These are phyloP conservation scores for Agrilus mali DNA, from an alignment of 2,888 invertebrate species.

Conservation along the genomic window DNA sequence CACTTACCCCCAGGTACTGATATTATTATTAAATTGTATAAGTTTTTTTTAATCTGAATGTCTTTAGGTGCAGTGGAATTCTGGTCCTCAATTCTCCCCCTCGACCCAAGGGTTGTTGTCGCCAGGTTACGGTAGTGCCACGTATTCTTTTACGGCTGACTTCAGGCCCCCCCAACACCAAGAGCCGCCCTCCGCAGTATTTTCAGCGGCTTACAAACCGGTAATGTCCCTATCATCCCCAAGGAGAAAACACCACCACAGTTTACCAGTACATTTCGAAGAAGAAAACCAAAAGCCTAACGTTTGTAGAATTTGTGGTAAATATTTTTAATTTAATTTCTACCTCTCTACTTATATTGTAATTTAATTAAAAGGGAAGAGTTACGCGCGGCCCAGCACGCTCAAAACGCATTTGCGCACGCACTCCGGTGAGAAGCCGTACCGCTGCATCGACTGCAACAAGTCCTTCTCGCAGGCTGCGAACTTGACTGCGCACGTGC, in stretches of 20 bases:
- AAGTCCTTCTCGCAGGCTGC: slow-evolving; percentile 98
- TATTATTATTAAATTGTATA: background rate
- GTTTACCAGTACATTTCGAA: slow-evolving; percentile 31
- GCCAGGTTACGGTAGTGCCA: slow-evolving; percentile 56
- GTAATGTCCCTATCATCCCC: slow-evolving; percentile 33
- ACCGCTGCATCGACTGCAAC: slow-evolving; percentile 84
- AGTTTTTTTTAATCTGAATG: background rate
- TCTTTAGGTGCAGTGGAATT: slow-evolving; percentile 59
- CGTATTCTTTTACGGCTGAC: slow-evolving; percentile 75
- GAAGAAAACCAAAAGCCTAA: slow-evolving; percentile 74
- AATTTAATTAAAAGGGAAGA: slow-evolving; percentile 43
- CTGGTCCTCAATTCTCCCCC: slow-evolving; percentile 45
- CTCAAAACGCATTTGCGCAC: slow-evolving; percentile 94
- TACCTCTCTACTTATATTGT: no score
- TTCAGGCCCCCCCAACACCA: slow-evolving; percentile 52
- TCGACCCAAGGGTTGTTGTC: slow-evolving; percentile 51
- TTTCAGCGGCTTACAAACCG: slow-evolving; percentile 45
- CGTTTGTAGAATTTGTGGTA: slow-evolving; percentile 83
- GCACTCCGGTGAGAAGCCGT: slow-evolving; percentile 91
- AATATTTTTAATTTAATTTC: slow-evolving; percentile 9
- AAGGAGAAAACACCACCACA: slow-evolving; percentile 23
- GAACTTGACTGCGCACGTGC: slow-evolving; percentile 92
- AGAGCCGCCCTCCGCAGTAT: slow-evolving; percentile 31
- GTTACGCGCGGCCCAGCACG: slow-evolving; percentile 92
- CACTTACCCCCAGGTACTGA: slow-evolving; percentile 53